Evolutionary conservation across 2,888 invertebrate species (phyloP).

Genomic region (Tetropium fuscum): DNA sequence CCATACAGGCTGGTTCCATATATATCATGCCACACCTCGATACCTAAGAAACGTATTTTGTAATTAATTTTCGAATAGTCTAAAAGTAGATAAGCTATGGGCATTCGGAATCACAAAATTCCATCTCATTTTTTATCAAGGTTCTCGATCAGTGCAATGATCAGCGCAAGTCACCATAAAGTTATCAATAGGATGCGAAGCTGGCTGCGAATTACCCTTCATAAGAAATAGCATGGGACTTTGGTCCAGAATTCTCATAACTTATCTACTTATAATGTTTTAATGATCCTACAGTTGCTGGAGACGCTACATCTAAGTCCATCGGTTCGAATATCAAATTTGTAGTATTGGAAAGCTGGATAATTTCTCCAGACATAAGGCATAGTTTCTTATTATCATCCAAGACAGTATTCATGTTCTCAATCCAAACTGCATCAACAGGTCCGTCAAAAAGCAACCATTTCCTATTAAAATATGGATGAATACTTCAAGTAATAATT

Average conservation of each 20-base stretch:
- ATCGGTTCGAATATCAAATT: conserved; percentile 95
- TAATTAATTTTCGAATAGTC: too few species aligned
- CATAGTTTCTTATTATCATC: conserved; percentile 98
- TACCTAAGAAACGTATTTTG: conserved; percentile 75
- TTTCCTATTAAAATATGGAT: conserved; percentile 77
- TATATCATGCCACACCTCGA: conserved; percentile 98
- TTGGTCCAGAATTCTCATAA: too few species aligned
- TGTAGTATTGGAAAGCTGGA: conserved; percentile 89
- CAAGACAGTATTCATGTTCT: conserved; percentile 95
- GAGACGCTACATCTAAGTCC: conserved; percentile 95
- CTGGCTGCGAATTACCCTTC: too few species aligned
- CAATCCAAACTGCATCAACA: conserved; percentile 97
- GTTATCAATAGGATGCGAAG: too few species aligned
- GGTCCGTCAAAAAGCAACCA: conserved; percentile 98
- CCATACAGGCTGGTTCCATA: conserved; percentile 90
- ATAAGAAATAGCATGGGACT: too few species aligned
- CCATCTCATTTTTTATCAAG: too few species aligned
- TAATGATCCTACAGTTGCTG: conserved; percentile 87
- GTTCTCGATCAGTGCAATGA: too few species aligned
- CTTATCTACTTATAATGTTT: too few species aligned
- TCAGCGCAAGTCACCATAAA: too few species aligned
- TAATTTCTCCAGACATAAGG: conserved; percentile 98
- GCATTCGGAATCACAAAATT: too few species aligned
- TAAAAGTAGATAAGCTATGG: too few species aligned
- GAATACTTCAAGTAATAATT: not conserved